phyloP scores from a whole-genome alignment of 2,113 vertebrate genomes.

The Phylloscopus whistleri region DNA sequence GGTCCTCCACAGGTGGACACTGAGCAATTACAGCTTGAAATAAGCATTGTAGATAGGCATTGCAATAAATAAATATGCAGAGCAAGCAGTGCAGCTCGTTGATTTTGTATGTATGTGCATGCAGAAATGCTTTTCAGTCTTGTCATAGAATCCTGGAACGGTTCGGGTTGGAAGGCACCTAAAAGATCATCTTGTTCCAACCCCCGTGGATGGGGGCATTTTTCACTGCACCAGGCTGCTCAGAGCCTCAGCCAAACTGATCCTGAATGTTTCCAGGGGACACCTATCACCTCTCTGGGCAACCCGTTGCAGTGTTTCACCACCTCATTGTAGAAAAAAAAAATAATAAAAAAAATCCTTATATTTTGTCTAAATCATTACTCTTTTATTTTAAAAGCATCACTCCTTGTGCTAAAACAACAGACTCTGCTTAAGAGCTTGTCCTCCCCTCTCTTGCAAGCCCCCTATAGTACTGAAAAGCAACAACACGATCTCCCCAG shows the following conservation, averaged over 20 bases:
- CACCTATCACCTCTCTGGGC: background rate
- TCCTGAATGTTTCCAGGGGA: background rate
- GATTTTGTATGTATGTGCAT: background rate
- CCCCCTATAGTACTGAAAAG: background rate
- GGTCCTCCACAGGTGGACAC: background rate
- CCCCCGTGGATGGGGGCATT: fast-evolving
- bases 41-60: background rate
- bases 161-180: background rate
- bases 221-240: background rate
- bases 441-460: background rate
- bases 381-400: background rate
- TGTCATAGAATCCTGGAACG: background rate
- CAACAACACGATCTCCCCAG: background rate
- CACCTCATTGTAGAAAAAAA: background rate
- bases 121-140: background rate
- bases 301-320: background rate
- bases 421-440: background rate
- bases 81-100: background rate
- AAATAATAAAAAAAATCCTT: background rate
- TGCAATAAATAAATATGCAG: background rate
- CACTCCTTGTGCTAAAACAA: background rate
- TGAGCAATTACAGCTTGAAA: background rate
- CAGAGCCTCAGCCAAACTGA: background rate
- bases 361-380: background rate
- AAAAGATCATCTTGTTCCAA: background rate